phyloP scores from a whole-genome alignment of 2,797 vertebrate genomes.

The Tragelaphus eurycerus region DNA sequence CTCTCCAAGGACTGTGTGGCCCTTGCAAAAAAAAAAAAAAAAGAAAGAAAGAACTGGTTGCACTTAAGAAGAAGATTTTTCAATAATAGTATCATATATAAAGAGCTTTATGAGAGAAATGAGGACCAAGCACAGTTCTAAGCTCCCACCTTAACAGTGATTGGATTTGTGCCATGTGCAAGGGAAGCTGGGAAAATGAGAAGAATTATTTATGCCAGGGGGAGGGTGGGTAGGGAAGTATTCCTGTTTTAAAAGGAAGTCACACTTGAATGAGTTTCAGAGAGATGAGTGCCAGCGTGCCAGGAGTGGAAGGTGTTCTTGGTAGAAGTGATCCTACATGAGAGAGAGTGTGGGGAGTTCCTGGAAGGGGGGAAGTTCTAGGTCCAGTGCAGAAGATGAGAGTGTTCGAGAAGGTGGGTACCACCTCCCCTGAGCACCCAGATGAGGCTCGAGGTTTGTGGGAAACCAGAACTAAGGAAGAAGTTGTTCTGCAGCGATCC shows the following conservation, averaged over 20 bases:
- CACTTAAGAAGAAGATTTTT: not conserved
- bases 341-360: not conserved
- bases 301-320: not conserved
- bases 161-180: not conserved
- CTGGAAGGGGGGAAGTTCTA: not conserved
- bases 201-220: not conserved
- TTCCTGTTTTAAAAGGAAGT: not conserved
- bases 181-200: not conserved
- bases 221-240: not conserved
- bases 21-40: not conserved
- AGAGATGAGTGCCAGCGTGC: not conserved
- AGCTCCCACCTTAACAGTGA: not conserved
- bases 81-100: not conserved
- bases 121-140: not conserved
- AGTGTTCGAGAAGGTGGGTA: accelerated
- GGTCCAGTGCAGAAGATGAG: not conserved
- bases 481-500: not conserved
- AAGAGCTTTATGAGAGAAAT: not conserved
- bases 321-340: not conserved
- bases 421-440: not conserved
- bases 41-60: not conserved
- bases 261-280: too few relatives aligned
- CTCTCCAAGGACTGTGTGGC: not conserved
- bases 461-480: not conserved
- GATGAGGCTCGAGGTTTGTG: accelerated